Conservation (phyloP, 2,888 invertebrate genomes). For the Calameuta idolon region DNA sequence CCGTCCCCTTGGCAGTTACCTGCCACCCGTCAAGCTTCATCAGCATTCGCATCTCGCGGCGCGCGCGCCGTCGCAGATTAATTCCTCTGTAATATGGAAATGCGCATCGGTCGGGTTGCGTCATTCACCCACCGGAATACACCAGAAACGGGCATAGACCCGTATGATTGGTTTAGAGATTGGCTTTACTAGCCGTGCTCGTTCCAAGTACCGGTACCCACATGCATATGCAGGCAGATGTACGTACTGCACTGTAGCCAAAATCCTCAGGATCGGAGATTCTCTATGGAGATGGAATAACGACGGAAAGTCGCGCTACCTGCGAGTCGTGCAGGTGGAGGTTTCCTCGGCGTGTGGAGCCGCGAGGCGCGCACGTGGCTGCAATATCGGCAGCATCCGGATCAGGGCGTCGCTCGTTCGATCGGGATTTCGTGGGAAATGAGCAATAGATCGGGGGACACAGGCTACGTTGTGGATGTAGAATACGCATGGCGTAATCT, state of each 20-base stretch:
- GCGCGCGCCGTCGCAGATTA: conserved; percentile 44
- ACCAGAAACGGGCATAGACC: conserved; percentile 34
- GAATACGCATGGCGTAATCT: conserved; percentile 44
- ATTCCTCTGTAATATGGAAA: conserved; percentile 62
- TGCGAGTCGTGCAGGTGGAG: too few relatives aligned
- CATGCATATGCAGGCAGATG: too few relatives aligned
- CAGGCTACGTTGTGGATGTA: background rate
- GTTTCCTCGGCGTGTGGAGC: too few relatives aligned
- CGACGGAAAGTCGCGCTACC: too few relatives aligned
- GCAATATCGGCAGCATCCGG: too few relatives aligned
- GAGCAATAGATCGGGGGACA: conserved; percentile 51
- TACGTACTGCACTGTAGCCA: too few relatives aligned
- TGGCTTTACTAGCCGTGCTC: conserved; percentile 1
- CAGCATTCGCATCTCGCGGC: conserved; percentile 39
- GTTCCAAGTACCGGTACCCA: too few relatives aligned
- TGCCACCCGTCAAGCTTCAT: conserved; percentile 52
- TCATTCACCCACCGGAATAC: too few relatives aligned
- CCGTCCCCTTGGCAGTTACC: conserved; percentile 20
- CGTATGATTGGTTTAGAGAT: conserved; percentile 59
- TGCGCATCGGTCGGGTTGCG: conserved; percentile 32
- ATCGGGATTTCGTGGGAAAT: conserved; percentile 52
- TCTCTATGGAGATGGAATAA: too few relatives aligned
- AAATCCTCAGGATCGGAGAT: too few relatives aligned
- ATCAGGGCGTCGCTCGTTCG: conserved; percentile 30
- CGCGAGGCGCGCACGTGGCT: too few relatives aligned